These are phyloP conservation scores for Sphaeramia orbicularis DNA, from an alignment of 2,797 vertebrate species.

Conservation along the genomic window DNA sequence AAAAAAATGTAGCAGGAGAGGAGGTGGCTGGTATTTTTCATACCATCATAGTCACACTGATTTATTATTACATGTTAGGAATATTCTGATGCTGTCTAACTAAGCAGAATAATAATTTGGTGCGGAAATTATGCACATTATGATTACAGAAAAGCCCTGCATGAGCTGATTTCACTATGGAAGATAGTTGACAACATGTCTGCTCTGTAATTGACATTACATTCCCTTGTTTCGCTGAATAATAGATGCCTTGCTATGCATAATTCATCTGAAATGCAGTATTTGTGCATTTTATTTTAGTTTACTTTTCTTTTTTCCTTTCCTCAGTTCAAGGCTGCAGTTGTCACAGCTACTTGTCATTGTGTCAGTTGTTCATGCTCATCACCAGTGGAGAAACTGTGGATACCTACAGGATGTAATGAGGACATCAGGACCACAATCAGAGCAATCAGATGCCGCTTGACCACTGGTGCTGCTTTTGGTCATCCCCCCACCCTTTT, in stretches of 20 bases:
- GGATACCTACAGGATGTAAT: conserved; percentile 43
- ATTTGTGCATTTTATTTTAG: conserved; percentile 41
- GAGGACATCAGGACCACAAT: conserved; percentile 38
- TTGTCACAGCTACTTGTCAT: conserved; percentile 20
- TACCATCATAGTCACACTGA: neutral
- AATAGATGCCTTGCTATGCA: conserved; percentile 60
- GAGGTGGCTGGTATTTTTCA: conserved; percentile 26
- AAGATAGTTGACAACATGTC: conserved; percentile 44
- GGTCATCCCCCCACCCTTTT: neutral
- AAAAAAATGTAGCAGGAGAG: conserved; percentile 22
- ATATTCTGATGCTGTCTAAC: neutral
- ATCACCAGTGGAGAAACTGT: conserved; percentile 26
- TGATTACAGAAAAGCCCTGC: conserved; percentile 29
- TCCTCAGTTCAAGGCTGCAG: conserved; percentile 34
- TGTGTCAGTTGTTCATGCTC: conserved; percentile 42
- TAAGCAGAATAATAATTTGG: conserved; percentile 3
- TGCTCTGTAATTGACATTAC: conserved; percentile 58
- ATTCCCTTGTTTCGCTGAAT: conserved; percentile 70
- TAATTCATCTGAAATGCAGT: conserved; percentile 70
- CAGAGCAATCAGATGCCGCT: conserved; percentile 18
- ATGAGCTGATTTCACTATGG: conserved; percentile 28
- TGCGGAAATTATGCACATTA: conserved; percentile 7
- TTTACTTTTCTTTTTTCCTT: too few relatives aligned
- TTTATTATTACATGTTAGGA: conserved; percentile 26
- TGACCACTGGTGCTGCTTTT: conserved; percentile 10